These are phyloP conservation scores for Mesorhabditis sp. DNA, from an alignment of 2,888 invertebrate genomes.

Conservation along the genomic window DNA sequence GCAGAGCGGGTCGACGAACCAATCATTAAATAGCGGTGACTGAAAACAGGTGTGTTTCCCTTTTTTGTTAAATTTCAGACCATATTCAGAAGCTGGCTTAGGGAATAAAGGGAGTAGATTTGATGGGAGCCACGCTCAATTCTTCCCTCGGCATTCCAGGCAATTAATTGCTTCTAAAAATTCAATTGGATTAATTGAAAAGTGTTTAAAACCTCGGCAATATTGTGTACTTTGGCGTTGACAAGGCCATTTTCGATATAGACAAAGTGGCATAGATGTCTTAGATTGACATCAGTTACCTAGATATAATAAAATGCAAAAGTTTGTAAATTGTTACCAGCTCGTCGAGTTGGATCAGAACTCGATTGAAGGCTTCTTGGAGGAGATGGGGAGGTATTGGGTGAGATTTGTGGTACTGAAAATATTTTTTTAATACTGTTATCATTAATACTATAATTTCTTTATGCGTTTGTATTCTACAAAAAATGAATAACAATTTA, in stretches of 20 bases:
- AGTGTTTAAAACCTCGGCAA: background rate
- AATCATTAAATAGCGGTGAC: background rate
- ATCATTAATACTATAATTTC: no score
- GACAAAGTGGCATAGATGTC: background rate
- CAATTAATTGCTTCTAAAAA: background rate
- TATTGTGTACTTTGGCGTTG: background rate
- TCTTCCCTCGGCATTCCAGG: background rate
- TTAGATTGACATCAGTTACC: background rate
- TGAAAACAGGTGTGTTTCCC: background rate
- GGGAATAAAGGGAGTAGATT: background rate
- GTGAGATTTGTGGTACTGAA: background rate
- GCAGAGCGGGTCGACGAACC: slow-evolving; percentile 8
- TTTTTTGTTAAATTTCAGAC: background rate
- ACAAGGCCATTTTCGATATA: slow-evolving; percentile 1
- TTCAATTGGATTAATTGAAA: background rate
- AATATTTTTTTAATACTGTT: background rate
- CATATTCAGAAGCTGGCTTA: background rate
- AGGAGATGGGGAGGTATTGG: background rate
- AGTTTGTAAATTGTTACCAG: background rate
- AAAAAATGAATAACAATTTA: no score
- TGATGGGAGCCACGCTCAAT: background rate
- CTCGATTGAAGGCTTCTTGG: background rate
- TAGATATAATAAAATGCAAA: background rate
- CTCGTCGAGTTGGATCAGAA: background rate
- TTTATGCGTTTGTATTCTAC: no score